Base-by-base conservation (phyloP, 2,797 vertebrate species). In the Diplodus puntazzo region DNA sequence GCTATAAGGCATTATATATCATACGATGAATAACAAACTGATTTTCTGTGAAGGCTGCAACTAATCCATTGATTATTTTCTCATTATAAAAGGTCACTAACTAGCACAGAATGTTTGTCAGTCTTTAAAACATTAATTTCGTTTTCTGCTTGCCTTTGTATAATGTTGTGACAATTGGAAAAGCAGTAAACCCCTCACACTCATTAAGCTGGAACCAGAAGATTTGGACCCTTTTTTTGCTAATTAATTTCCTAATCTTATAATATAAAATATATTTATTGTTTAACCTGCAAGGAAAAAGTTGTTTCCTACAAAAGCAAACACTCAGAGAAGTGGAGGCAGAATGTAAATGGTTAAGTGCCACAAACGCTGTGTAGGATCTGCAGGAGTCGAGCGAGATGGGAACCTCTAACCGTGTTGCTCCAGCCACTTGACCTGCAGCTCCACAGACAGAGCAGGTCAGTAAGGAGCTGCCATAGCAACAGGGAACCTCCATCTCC, bases 391-490 rank as follows among this genome's bases (percentile, higher is more conserved):
- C 3, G 0, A 82, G 30, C 55, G 60, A 23, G 61, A 57, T 48
- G 50, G 54, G 60, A 85, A 77, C 45, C 57, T 73, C 79, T 77
- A 21, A 63, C 30, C 73, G 59, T 60, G 75, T 50, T 55, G 69
- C 73, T 75, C 50, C 69, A 50, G 70, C 72, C 83, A 58, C 69
- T 85, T 90, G 86, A 90, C 78, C 85, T n/a, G 7, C 16, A 13
- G 65, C 75, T 77, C 54, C 10, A 73, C 59, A 75, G 77, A 78
- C 74, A 72, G 83, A 75, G 75, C 58, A 63, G 53, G 82, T 75
- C 75, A 69, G 59, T 75, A 23, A 86, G 64, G 39, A 77, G 81
- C 86, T 87, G 75, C 91, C 85, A 89, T 87, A 73, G 84, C 81
- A 88, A 90, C 89, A 83, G 73, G 83, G 25, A 89, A 88, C 55